These are phyloP conservation scores for Sapajus apella DNA, from an alignment of 2,113 vertebrate species.

Conservation along the genomic window DNA sequence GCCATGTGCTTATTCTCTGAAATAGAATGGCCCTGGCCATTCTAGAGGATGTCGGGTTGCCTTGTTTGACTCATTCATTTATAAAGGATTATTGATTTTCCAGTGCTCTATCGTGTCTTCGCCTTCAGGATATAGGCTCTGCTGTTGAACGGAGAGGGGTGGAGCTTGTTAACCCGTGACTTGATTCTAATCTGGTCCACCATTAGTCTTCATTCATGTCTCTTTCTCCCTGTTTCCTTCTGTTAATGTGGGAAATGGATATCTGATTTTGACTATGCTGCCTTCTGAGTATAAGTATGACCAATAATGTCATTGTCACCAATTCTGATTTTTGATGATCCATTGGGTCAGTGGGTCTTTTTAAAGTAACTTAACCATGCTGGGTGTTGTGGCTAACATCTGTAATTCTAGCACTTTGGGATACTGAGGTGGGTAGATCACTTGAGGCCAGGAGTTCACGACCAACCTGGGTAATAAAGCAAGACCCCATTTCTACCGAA, in stretches of 20 bases:
- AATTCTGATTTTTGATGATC: neutral
- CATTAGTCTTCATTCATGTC: neutral
- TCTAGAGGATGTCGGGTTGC: neutral
- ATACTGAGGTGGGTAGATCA: too few species aligned
- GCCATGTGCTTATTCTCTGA: neutral
- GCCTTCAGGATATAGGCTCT: neutral
- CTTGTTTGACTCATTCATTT: constrained; percentile 44
- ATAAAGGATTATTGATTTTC: constrained; percentile 59
- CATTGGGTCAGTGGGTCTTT: neutral
- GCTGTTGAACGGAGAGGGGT: neutral
- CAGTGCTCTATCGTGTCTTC: neutral
- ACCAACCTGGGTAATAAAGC: too few species aligned
- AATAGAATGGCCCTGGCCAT: neutral
- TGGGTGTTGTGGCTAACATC: too few species aligned
- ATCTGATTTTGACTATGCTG: neutral
- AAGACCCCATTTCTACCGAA: too few species aligned
- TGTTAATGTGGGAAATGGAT: neutral
- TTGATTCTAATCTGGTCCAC: neutral
- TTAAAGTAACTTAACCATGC: neutral
- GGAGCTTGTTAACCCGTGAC: neutral
- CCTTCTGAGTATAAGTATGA: neutral
- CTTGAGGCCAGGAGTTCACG: too few species aligned
- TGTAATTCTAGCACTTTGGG: too few species aligned
- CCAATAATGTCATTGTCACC: neutral
- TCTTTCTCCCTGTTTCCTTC: neutral